phyloP scores from a whole-genome alignment of 2,888 invertebrate species.

The Dryadula phaetusa region DNA sequence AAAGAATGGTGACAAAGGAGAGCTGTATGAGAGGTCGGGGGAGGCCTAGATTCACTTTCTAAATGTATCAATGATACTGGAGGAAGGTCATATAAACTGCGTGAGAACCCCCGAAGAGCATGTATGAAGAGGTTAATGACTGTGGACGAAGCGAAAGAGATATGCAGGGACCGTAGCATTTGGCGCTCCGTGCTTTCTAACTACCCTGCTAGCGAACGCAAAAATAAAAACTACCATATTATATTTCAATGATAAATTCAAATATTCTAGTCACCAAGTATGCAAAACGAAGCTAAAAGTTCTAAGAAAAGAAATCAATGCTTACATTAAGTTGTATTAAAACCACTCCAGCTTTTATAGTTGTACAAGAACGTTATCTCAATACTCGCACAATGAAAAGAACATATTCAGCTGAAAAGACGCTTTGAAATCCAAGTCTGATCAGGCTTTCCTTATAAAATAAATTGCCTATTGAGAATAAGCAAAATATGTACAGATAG shows the following conservation, averaged over 20 bases:
- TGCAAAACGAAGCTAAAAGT: background rate
- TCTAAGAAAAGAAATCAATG: background rate
- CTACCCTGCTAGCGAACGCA: too few species aligned
- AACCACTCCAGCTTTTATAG: background rate
- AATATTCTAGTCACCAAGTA: background rate
- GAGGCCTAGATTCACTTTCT: too few species aligned
- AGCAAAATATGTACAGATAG: conserved; percentile 16
- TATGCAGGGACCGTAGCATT: too few species aligned
- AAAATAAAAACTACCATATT: too few species aligned
- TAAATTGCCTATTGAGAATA: conserved; percentile 17
- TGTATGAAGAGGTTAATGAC: too few species aligned
- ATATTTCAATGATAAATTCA: background rate
- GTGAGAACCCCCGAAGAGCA: too few species aligned
- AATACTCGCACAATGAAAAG: conserved; percentile 1
- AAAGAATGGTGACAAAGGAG: too few species aligned
- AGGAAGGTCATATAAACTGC: too few species aligned
- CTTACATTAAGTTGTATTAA: background rate
- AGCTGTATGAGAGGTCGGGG: too few species aligned
- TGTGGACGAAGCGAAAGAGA: too few species aligned
- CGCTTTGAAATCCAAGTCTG: conserved; percentile 19
- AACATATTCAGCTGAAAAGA: conserved; percentile 25
- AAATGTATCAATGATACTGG: too few species aligned
- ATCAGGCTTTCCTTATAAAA: conserved; percentile 7
- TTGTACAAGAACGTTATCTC: background rate
- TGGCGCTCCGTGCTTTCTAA: too few species aligned